Evolutionary conservation across 2,888 invertebrate species (phyloP).

Genomic region (Hyposoter dolosus): DNA sequence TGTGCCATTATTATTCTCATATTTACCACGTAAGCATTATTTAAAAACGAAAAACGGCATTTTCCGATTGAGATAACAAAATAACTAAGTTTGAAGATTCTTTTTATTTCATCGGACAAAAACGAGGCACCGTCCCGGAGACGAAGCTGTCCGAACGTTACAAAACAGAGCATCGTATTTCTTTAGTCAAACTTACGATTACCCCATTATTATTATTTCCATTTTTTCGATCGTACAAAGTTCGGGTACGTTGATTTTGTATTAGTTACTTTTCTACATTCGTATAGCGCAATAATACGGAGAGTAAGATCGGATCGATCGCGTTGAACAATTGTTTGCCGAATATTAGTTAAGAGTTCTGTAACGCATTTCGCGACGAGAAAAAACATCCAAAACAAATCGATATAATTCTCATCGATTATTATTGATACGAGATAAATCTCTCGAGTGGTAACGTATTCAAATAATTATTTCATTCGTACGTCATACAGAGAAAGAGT

Average conservation of each 20-base stretch:
- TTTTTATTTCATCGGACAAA: slow-evolving; percentile 7
- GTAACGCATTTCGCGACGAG: not conserved
- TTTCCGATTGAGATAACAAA: slow-evolving; percentile 3
- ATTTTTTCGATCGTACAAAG: slow-evolving; percentile 29
- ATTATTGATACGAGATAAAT: not conserved
- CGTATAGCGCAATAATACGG: slow-evolving; percentile 30
- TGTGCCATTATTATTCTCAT: slow-evolving; percentile 44
- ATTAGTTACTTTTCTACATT: slow-evolving; percentile 57
- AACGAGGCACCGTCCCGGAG: slow-evolving; percentile 44
- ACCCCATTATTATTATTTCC: slow-evolving; percentile 42
- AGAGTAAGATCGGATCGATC: slow-evolving; percentile 27
- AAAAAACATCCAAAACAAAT: not conserved
- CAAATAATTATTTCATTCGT: not conserved
- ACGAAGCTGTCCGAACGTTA: slow-evolving; percentile 36
- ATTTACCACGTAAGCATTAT: slow-evolving; percentile 1
- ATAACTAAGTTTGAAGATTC: not conserved
- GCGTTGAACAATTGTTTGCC: slow-evolving; percentile 44
- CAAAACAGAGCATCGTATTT: slow-evolving; percentile 24
- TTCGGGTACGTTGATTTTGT: slow-evolving; percentile 50
- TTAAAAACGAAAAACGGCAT: not conserved
- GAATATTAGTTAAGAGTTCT: slow-evolving; percentile 6
- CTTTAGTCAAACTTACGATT: slow-evolving; percentile 28
- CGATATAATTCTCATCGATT: not conserved
- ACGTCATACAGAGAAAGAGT: not conserved
- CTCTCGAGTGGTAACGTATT: not conserved